phyloP scores from a whole-genome alignment of 1,140 invertebrate species.

The Phymorhynchus buccinoides region DNA sequence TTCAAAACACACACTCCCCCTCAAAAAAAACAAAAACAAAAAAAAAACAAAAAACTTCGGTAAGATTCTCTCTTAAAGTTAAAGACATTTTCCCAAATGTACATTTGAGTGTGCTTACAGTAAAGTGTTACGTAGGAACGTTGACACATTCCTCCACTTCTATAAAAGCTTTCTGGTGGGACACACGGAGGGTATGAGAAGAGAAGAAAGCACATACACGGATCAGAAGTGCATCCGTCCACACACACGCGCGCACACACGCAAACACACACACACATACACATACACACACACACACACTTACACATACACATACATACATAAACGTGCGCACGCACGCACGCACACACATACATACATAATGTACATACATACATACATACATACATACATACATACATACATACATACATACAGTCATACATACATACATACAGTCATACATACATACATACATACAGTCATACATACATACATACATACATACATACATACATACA shows the following conservation, averaged over 20 bases:
- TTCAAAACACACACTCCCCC: no score
- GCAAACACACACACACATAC: background rate
- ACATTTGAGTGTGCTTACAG: no score
- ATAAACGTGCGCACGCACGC: background rate
- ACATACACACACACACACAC: background rate
- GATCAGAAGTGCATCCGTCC: background rate
- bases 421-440: background rate
- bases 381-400: background rate
- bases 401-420: background rate
- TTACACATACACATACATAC: background rate
- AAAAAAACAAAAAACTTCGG: no score
- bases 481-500: conserved; percentile 18
- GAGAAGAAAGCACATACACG: background rate
- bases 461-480: background rate
- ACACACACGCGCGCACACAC: conserved; percentile 23
- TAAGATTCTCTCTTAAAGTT: no score
- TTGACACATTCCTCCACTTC: no score
- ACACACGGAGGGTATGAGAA: no score
- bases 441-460: background rate
- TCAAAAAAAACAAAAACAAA: no score
- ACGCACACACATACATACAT: background rate
- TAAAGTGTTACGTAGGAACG: no score
- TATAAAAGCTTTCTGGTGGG: no score
- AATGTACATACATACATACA: conserved; percentile 1
- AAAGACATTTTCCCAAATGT: no score